These are phyloP conservation scores for Lithobates sylvaticus DNA, from an alignment of 2,797 vertebrate species.

Conservation along the genomic window DNA sequence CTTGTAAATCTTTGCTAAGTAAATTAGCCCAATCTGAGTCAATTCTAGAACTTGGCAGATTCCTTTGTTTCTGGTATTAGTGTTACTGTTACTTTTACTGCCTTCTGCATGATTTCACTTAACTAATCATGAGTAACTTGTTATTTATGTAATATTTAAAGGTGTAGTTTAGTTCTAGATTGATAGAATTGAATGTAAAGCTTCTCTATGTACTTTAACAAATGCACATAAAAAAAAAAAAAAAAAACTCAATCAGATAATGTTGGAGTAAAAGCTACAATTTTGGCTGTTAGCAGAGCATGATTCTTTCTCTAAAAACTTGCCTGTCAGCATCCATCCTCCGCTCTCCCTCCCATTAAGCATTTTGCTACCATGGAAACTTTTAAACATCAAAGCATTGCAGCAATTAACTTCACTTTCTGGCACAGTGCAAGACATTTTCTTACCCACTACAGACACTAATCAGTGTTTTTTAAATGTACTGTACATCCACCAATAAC, in stretches of 20 bases:
- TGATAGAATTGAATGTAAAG: background rate
- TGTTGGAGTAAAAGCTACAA: slow-evolving; percentile 8
- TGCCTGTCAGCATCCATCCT: slow-evolving; percentile 55
- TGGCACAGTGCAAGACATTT: slow-evolving; percentile 55
- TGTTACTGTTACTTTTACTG: background rate
- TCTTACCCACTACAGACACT: slow-evolving; percentile 48
- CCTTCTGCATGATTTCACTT: background rate
- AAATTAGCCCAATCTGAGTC: no score
- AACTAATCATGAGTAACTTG: background rate
- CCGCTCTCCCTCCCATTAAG: slow-evolving; percentile 25
- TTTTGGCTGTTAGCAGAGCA: slow-evolving; percentile 36
- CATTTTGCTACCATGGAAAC: slow-evolving; percentile 58
- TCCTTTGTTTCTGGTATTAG: background rate
- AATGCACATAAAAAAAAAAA: no score
- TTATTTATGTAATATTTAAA: background rate
- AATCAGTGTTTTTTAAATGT: slow-evolving; percentile 57
- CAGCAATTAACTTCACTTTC: slow-evolving; percentile 61
- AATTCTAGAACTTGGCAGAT: no score
- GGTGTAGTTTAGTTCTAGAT: background rate
- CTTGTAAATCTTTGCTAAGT: no score
- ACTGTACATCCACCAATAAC: slow-evolving; percentile 39
- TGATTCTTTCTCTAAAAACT: slow-evolving; percentile 40
- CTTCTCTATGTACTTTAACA: background rate
- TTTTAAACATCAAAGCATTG: slow-evolving; percentile 59
- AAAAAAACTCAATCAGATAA: slow-evolving; percentile 6